Evolutionary conservation across 2,888 invertebrate genomes (phyloP).

Genomic region (Himalopsyche tibetana): DNA sequence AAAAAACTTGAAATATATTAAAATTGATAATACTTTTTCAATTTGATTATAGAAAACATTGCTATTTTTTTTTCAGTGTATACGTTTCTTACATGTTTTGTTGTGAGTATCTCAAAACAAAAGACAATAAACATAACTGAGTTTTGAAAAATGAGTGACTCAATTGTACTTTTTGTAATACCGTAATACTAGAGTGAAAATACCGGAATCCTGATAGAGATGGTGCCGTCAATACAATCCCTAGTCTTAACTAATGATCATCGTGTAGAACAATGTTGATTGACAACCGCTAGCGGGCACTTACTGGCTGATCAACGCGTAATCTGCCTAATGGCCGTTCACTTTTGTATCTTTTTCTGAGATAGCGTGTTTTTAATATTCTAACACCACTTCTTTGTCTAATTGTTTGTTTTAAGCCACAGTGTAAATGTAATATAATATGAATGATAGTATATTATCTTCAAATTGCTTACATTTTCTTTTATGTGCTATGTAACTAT

Average conservation of each 20-base stretch:
- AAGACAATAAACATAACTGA: too few relatives aligned
- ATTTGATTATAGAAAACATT: too few relatives aligned
- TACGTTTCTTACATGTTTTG: too few relatives aligned
- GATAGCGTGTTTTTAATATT: background rate
- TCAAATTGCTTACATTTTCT: background rate
- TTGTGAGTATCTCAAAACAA: too few relatives aligned
- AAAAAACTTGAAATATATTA: too few relatives aligned
- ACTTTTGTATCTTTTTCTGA: background rate
- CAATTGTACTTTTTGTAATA: too few relatives aligned
- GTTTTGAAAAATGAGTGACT: too few relatives aligned
- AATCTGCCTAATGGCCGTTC: slow-evolving; percentile 11
- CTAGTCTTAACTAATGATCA: background rate
- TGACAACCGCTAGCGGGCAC: background rate
- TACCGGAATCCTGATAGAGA: too few relatives aligned
- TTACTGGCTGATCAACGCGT: background rate
- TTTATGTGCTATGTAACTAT: background rate
- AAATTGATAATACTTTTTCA: too few relatives aligned
- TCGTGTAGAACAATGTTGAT: background rate
- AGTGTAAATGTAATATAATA: background rate
- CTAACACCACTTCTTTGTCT: background rate
- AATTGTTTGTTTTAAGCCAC: background rate
- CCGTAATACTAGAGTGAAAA: too few relatives aligned
- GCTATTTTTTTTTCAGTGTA: too few relatives aligned
- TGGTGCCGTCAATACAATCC: too few relatives aligned
- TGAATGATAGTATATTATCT: background rate